These are phyloP conservation scores for Capra hircus DNA, from an alignment of 2,113 vertebrate genomes.

Conservation along the genomic window DNA sequence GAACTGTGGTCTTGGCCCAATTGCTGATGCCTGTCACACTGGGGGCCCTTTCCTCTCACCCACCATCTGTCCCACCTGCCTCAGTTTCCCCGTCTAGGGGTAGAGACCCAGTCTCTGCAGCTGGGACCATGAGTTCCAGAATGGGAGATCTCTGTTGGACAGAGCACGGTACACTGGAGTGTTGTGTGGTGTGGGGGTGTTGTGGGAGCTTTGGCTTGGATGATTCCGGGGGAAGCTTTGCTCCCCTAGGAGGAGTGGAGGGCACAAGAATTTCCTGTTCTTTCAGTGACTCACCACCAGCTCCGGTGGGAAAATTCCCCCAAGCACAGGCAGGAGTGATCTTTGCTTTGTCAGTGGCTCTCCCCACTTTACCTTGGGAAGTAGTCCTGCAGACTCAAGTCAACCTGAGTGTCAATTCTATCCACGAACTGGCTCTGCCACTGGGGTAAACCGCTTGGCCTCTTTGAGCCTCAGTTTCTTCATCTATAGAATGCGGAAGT, in stretches of 20 bases:
- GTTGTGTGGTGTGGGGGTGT: neutral
- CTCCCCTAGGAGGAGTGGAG: neutral
- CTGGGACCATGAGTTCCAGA: neutral
- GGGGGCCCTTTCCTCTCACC: neutral
- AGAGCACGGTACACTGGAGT: neutral
- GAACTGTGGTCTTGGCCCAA: neutral
- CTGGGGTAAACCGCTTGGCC: neutral
- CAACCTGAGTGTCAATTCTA: neutral
- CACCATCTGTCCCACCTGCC: neutral
- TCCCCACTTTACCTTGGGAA: neutral
- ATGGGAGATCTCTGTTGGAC: neutral
- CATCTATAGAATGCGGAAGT: neutral
- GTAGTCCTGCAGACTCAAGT: neutral
- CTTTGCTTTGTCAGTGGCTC: neutral
- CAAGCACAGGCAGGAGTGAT: neutral
- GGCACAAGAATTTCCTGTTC: neutral
- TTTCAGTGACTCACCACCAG: slow-evolving; percentile 21
- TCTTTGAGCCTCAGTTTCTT: neutral
- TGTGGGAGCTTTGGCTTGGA: neutral
- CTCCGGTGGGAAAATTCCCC: neutral
- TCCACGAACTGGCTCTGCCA: neutral
- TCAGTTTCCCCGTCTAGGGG: neutral
- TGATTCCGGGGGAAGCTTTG: neutral
- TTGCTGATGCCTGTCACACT: neutral
- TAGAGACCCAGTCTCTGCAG: neutral